phyloP scores from a whole-genome alignment of 2,888 invertebrate species.

The Gibbula magus region DNA sequence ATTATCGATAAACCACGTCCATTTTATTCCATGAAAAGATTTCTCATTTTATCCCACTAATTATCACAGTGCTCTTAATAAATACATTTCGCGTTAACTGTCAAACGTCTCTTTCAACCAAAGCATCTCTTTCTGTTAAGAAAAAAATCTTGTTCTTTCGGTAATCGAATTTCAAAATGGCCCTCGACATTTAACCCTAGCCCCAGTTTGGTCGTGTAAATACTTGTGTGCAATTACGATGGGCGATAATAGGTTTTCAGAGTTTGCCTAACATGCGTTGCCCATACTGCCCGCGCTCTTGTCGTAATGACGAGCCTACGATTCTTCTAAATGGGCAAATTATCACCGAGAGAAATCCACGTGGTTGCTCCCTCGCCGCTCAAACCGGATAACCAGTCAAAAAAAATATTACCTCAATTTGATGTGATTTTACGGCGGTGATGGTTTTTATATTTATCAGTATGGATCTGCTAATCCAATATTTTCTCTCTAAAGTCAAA shows the following conservation, averaged over 20 bases:
- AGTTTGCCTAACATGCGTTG: background rate
- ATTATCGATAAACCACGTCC: no score
- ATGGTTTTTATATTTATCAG: background rate
- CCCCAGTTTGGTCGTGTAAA: no score
- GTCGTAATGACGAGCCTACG: background rate
- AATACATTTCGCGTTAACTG: no score
- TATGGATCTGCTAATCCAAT: background rate
- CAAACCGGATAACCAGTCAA: background rate
- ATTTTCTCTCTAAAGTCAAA: background rate
- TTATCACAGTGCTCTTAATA: no score
- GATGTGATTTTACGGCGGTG: background rate
- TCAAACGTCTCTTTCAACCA: no score
- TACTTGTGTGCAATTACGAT: background rate
- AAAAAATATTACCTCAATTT: background rate
- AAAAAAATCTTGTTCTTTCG: no score
- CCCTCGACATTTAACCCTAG: no score
- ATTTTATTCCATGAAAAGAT: no score
- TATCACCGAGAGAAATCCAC: background rate
- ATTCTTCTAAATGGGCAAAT: constrained; percentile 5
- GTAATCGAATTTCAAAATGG: no score
- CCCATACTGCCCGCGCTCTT: background rate
- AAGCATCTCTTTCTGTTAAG: no score
- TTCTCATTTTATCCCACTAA: no score
- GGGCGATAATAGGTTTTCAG: background rate
- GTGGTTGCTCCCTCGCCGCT: background rate